Evolutionary conservation across 2,888 invertebrate genomes (phyloP).

Genomic region (Branchinecta sandiegonensis): DNA sequence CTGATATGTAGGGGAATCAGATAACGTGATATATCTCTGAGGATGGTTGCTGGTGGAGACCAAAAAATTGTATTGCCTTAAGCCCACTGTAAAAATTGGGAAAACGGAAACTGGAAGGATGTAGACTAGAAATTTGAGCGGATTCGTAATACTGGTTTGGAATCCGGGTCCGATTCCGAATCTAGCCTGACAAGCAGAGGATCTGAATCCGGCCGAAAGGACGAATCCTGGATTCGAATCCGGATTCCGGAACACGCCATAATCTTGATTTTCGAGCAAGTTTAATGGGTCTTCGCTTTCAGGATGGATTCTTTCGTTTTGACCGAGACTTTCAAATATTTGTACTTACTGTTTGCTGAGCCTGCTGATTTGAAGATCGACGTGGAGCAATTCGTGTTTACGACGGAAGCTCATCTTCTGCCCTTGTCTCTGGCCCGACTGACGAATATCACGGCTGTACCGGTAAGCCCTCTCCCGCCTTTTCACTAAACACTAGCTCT

Average conservation of each 20-base stretch:
- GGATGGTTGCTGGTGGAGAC: too few relatives aligned
- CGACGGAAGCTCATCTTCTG: constrained; percentile 88
- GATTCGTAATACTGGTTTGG: too few relatives aligned
- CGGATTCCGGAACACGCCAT: background rate
- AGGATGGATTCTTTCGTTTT: constrained; percentile 97
- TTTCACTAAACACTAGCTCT: background rate
- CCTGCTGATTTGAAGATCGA: constrained; percentile 64
- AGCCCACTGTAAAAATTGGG: too few relatives aligned
- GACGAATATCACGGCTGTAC: constrained; percentile 34
- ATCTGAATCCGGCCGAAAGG: too few relatives aligned
- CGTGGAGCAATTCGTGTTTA: constrained; percentile 72
- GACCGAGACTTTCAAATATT: constrained; percentile 94
- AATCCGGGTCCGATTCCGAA: too few relatives aligned
- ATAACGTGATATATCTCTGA: too few relatives aligned
- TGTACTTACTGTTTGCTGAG: constrained; percentile 83
- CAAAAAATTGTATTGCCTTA: too few relatives aligned
- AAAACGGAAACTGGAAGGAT: too few relatives aligned
- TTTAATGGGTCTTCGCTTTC: constrained; percentile 25
- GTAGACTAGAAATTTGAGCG: too few relatives aligned
- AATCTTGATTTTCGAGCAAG: background rate
- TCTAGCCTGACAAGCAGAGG: too few relatives aligned
- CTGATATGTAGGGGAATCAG: too few relatives aligned
- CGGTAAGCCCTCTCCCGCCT: constrained; percentile 27
- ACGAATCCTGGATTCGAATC: background rate
- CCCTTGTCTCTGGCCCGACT: constrained; percentile 63